Percentiles rank a stretch among this genome's conserved stretches.
Evolutionary conservation across 1,140 invertebrate genomes (phyloP).

Genomic region (Drosophila murphyi): DNA sequence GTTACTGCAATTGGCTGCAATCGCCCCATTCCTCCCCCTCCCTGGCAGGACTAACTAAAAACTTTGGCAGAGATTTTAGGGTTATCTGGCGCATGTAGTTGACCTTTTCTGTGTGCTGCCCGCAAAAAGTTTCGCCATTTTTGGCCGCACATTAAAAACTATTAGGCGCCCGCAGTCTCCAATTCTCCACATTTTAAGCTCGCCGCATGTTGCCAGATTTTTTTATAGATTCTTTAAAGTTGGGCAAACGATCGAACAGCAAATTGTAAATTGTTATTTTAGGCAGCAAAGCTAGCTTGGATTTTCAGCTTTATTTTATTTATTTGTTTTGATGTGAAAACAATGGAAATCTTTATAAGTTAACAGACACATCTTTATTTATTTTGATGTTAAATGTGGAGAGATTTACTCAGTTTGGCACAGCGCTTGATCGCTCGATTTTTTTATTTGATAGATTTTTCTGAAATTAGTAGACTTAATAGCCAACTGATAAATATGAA

Average conservation of each 20-base stretch:
- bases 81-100: constrained; percentile 77
- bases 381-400: too few relatives aligned
- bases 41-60: constrained; percentile 22
- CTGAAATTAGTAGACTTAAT: too few relatives aligned
- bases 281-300: neutral
- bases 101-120: constrained; percentile 53
- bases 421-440: too few relatives aligned
- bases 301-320: too few relatives aligned
- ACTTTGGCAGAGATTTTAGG: constrained; percentile 59
- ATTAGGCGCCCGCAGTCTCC: constrained; percentile 54
- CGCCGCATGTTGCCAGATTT: neutral
- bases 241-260: neutral
- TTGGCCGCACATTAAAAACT: constrained; percentile 61
- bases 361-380: too few relatives aligned
- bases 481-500: too few relatives aligned
- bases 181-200: constrained; percentile 39
- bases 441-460: too few relatives aligned
- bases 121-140: constrained; percentile 45
- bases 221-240: neutral
- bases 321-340: too few relatives aligned
- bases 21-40: too few relatives aligned
- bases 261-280: constrained; percentile 14
- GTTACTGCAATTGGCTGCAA: constrained; percentile 56
- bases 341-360: too few relatives aligned
- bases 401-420: too few relatives aligned